Conservation (phyloP, 2,888 invertebrate species). For the Scrobipalpa costella region DNA sequence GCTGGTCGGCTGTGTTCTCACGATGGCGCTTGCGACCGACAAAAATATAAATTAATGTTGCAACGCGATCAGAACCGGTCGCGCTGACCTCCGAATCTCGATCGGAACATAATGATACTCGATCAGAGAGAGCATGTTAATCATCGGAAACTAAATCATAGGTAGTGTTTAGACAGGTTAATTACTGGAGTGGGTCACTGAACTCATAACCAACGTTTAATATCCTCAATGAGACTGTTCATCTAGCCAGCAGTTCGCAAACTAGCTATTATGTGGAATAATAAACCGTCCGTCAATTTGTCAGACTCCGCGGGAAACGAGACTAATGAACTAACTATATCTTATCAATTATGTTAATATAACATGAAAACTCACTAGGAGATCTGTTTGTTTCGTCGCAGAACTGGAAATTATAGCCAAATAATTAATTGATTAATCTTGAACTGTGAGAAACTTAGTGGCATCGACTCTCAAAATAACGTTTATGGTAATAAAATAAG, state of each 20-base stretch:
- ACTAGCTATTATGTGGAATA: conserved; percentile 28
- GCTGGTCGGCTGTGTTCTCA: conserved; percentile 64
- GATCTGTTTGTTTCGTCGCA: conserved; percentile 22
- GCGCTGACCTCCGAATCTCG: conserved; percentile 56
- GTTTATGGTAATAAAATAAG: too few relatives aligned
- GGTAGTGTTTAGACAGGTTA: conserved; percentile 21
- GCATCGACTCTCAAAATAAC: neutral
- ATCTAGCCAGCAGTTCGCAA: neutral
- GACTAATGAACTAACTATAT: conserved; percentile 43
- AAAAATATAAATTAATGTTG: conserved; percentile 62
- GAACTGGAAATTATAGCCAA: conserved; percentile 21
- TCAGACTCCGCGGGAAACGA: conserved; percentile 37
- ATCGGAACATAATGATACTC: conserved; percentile 52
- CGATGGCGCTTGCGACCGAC: conserved; percentile 71
- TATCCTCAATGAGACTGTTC: conserved; percentile 30
- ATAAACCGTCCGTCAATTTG: conserved; percentile 41
- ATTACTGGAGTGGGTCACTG: conserved; percentile 22
- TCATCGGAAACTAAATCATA: conserved; percentile 35
- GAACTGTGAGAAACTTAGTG: conserved; percentile 12
- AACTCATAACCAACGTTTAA: conserved; percentile 25
- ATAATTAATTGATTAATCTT: neutral
- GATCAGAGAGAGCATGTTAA: conserved; percentile 53
- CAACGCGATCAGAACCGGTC: conserved; percentile 65
- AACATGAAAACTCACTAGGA: conserved; percentile 28
- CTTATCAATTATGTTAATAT: conserved; percentile 36